Evolutionary conservation across 2,113 vertebrate species (phyloP).

Genomic region (Ia io): DNA sequence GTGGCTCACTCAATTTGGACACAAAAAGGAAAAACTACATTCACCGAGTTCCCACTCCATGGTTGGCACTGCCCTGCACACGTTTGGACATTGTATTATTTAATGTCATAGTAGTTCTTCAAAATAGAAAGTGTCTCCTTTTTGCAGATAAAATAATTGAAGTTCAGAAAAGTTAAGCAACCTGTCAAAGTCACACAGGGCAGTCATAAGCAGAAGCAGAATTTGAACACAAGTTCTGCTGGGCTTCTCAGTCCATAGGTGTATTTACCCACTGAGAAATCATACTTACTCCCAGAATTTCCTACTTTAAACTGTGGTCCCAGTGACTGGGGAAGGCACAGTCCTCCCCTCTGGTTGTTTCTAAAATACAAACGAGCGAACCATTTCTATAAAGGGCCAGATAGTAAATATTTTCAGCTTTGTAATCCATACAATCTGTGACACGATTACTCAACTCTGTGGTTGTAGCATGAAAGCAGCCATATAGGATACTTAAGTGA

Average conservation of each 20-base stretch:
- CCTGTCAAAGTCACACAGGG: background rate
- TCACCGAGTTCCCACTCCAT: fast-evolving
- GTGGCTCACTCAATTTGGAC: background rate
- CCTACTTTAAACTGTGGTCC: background rate
- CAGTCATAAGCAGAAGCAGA: background rate
- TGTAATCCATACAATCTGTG: background rate
- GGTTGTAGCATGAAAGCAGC: background rate
- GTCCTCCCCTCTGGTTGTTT: background rate
- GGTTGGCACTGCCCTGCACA: background rate
- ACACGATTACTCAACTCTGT: background rate
- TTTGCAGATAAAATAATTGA: background rate
- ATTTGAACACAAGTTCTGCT: background rate
- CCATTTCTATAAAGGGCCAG: background rate
- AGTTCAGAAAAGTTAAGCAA: background rate
- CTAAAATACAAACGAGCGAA: background rate
- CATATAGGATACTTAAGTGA: background rate
- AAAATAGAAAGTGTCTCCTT: background rate
- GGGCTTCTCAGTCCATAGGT: background rate
- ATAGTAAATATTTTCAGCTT: background rate
- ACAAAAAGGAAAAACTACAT: background rate
- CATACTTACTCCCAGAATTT: background rate
- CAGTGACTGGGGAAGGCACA: background rate
- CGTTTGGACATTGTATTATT: background rate
- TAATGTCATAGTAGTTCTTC: background rate
- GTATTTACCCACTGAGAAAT: background rate